phyloP scores from a whole-genome alignment of 2,888 invertebrate species.

The Yponomeuta sedellus region DNA sequence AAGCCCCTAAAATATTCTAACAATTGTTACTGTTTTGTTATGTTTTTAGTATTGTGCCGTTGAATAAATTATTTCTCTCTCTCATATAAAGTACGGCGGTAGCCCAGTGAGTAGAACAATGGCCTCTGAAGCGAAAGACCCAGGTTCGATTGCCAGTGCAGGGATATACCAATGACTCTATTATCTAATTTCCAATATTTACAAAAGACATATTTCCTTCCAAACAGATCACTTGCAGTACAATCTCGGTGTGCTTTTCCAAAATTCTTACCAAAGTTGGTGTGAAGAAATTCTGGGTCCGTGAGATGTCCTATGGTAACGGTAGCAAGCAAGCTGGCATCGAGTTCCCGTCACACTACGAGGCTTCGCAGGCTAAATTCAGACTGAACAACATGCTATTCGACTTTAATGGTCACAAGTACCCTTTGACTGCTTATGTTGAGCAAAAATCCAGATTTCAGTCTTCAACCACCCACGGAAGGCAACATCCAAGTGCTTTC shows the following conservation, averaged over 20 bases:
- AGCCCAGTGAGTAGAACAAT: no score
- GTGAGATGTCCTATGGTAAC: not conserved
- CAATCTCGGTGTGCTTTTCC: not conserved
- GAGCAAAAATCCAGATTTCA: not conserved
- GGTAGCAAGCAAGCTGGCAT: not conserved
- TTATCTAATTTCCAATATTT: no score
- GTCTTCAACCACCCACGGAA: not conserved
- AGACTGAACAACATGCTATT: not conserved
- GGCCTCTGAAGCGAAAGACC: no score
- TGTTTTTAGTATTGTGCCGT: no score
- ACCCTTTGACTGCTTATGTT: not conserved
- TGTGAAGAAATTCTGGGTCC: not conserved
- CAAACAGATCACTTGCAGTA: not conserved
- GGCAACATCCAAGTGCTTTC: not conserved
- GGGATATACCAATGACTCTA: no score
- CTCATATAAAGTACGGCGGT: no score
- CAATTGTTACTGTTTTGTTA: no score
- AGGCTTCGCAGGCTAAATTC: not conserved
- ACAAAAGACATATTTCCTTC: not conserved
- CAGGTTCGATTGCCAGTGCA: no score
- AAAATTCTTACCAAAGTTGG: not conserved
- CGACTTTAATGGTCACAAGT: not conserved
- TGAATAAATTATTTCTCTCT: no score
- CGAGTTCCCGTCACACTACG: not conserved
- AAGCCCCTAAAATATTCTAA: no score